Conservation (phyloP, 30 jellyfish, hydroid and myxozoan species). For the Aurelia aurita region DNA sequence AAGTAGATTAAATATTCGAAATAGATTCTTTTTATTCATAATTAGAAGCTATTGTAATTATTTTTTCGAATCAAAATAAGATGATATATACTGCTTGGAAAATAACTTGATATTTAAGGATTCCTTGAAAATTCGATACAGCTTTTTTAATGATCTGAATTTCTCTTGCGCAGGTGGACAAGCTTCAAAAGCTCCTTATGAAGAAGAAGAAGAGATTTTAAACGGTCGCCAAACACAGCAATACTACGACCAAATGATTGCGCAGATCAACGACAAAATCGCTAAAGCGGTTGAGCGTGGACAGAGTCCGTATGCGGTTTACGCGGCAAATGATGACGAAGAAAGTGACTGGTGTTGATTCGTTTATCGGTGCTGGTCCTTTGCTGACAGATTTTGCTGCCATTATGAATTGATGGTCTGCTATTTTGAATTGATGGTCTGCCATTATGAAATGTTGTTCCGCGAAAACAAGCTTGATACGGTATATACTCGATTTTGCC, state of each 20-base stretch:
- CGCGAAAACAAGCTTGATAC: too few species aligned
- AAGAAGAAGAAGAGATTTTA: slow-evolving; percentile 77
- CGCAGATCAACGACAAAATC: slow-evolving; percentile 93
- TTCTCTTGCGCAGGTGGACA: slow-evolving; percentile 25
- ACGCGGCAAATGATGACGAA: slow-evolving; percentile 88
- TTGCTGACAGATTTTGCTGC: slow-evolving; percentile 3
- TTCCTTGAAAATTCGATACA: too few species aligned
- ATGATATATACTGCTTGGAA: too few species aligned
- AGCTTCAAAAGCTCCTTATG: slow-evolving; percentile 26
- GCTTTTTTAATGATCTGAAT: too few species aligned
- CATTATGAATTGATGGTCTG: neutral
- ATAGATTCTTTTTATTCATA: too few species aligned
- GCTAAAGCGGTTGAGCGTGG: slow-evolving; percentile 96
- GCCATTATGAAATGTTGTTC: too few species aligned
- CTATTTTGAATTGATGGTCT: too few species aligned
- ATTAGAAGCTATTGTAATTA: too few species aligned
- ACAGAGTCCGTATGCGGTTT: slow-evolving; percentile 69
- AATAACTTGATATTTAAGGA: too few species aligned
- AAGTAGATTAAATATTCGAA: too few species aligned
- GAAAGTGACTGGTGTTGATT: slow-evolving; percentile 97
- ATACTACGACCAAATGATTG: slow-evolving; percentile 97
- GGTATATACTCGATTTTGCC: too few species aligned
- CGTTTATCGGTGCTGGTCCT: neutral
- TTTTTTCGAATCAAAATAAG: too few species aligned
- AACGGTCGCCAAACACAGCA: slow-evolving; percentile 96